Evolutionary conservation across 1,140 invertebrate genomes (phyloP).

Genomic region (Leptinotarsa lineolata): DNA sequence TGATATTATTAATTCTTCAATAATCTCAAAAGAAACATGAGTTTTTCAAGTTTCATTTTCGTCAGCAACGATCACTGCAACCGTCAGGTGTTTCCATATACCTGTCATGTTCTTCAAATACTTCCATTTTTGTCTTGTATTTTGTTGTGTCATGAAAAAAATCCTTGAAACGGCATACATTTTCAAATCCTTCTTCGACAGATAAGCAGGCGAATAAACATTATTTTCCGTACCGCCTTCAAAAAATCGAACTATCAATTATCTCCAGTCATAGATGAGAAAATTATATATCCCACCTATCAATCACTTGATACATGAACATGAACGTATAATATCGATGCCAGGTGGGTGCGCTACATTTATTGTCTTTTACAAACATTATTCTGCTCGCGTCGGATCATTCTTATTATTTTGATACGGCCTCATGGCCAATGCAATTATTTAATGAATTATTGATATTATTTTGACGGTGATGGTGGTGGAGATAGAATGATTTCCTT

Average conservation of each 20-base stretch:
- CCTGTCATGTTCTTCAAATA: no score
- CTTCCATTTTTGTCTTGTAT: no score
- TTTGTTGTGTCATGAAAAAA: no score
- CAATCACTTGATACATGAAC: neutral
- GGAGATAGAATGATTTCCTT: neutral
- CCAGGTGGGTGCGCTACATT: neutral
- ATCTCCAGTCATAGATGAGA: conserved; percentile 5
- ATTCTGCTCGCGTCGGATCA: neutral
- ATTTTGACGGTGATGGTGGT: neutral
- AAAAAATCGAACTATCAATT: conserved; percentile 4
- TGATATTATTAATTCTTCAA: no score
- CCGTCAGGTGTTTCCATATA: no score
- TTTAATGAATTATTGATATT: neutral
- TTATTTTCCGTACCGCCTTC: neutral
- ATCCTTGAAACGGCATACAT: no score
- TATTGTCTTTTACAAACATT: neutral
- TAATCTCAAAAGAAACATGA: no score
- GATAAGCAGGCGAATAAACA: no score
- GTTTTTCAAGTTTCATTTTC: no score
- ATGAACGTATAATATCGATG: neutral
- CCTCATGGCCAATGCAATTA: neutral
- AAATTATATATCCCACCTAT: neutral
- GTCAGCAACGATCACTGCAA: no score
- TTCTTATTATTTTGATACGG: neutral
- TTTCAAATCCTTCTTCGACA: no score